Evolutionary conservation across 2,797 vertebrate species (phyloP).

Genomic region (Thaleichthys pacificus): DNA sequence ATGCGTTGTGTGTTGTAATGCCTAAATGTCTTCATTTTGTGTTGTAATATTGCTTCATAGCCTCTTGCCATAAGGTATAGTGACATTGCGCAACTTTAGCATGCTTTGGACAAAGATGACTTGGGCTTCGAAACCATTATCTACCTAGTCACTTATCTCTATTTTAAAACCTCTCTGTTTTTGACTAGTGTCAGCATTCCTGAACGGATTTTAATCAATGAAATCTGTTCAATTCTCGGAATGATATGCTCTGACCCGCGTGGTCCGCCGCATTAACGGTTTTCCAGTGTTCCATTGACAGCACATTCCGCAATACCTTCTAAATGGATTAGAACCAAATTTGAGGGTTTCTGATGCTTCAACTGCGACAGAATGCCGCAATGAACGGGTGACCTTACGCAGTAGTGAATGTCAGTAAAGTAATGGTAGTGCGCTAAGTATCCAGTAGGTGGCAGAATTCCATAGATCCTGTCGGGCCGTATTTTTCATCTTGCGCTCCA

Average conservation of each 20-base stretch:
- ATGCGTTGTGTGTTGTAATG: neutral
- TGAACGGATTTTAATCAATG: neutral
- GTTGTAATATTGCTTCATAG: neutral
- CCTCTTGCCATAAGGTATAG: neutral
- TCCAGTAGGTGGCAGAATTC: conserved; percentile 12
- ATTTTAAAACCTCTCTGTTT: neutral
- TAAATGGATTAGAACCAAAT: neutral
- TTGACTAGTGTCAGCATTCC: too few relatives aligned
- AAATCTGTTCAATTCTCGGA: too few relatives aligned
- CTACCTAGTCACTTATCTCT: too few relatives aligned
- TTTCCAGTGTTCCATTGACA: too few relatives aligned
- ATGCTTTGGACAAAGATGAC: too few relatives aligned
- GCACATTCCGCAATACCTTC: too few relatives aligned
- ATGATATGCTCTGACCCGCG: too few relatives aligned
- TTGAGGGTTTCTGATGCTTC: neutral
- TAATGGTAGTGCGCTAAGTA: neutral
- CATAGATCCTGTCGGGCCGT: neutral
- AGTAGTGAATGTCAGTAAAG: too few relatives aligned
- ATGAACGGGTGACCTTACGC: neutral
- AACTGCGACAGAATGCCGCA: neutral
- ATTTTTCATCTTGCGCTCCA: neutral
- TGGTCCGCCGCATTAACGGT: too few relatives aligned
- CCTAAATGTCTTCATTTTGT: neutral
- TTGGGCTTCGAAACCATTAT: too few relatives aligned
- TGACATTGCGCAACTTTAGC: neutral